Base-by-base conservation (phyloP, 53 echinoderm and acorn worm genomes). In the Apostichopus leukothele region DNA sequence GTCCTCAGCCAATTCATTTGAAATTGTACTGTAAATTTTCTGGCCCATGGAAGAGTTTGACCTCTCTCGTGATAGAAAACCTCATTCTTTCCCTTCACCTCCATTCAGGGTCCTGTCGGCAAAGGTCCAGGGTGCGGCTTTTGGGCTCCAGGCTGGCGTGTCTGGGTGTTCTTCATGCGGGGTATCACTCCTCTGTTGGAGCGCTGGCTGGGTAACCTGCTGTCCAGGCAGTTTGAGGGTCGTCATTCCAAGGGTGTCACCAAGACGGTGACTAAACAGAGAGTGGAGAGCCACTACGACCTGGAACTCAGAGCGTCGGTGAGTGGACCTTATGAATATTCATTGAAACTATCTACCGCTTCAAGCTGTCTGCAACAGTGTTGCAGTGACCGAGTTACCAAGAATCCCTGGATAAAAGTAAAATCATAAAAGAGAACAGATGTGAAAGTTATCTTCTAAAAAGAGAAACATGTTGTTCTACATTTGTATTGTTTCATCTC, bases 161-260 rank as follows among this genome's bases (percentile, higher is more conserved):
- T 99, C 76, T 99, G 99, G 99, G 95, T 99, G 77, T 99, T 99
- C 93, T 99, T 99, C 93, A 96, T 99, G 94, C 94, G 99, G 2
- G 99, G 99, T 60, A 96, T 99, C 91, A 99, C 99, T 54, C 99
- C 99, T 0, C 94, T 99, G 26, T 91, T 99, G 87, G 99, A 99
- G 87, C 87, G 99, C 10, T 99, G 98, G 99, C 92, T 99, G 1
- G 99, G 99, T 54, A 99, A 99, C 89, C 92, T 99, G 21, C 90
- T 99, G 83, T 99, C 98, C 60, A 89, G 99, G 66, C 99, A 99
- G 99, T 99, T 99, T 94, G 99, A 99, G 53, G 99, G 99, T 14
- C 90, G 99, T 51, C 99, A 99, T 89, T 99, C 99, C 74, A 99
- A 99, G 93, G 99, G 99, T 9, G 99, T 96, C 74, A 94, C 99